A percentile compares a stretch with the other conserved stretches of the same genome.
Conservation (phyloP, 2,797 vertebrate genomes). For the Poeciliopsis infans region DNA sequence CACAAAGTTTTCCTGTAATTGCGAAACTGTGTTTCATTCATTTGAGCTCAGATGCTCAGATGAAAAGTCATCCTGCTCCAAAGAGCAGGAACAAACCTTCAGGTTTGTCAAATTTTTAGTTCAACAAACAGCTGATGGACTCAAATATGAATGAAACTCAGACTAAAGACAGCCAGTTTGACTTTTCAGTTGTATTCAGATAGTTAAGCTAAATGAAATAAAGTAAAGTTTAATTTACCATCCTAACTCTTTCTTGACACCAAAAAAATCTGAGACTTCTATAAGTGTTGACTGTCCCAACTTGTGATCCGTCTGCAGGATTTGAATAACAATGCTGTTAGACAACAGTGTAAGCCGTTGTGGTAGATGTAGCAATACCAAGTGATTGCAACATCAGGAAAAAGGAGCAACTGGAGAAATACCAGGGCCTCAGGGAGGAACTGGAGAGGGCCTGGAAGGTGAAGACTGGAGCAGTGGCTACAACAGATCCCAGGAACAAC, state of each 20-base stretch:
- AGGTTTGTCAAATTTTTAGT: neutral
- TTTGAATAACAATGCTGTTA: neutral
- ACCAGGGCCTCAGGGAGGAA: too few relatives aligned
- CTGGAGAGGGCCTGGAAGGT: too few relatives aligned
- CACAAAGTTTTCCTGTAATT: constrained; percentile 3
- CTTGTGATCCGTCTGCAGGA: neutral
- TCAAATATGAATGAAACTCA: neutral
- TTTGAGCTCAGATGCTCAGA: neutral
- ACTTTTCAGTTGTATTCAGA: neutral
- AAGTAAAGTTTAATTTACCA: neutral
- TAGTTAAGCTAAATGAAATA: neutral
- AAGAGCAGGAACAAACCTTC: constrained; percentile 3
- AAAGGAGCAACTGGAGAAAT: too few relatives aligned
- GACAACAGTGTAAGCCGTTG: too few relatives aligned
- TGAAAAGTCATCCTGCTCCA: neutral
- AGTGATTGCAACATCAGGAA: too few relatives aligned
- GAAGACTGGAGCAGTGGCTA: too few relatives aligned
- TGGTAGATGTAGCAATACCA: too few relatives aligned
- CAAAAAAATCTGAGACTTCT: neutral
- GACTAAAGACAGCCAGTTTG: neutral
- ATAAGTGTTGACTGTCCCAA: neutral
- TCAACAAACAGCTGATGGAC: neutral
- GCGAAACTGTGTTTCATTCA: neutral
- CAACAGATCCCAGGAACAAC: too few relatives aligned
- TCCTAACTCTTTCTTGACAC: neutral